Conservation (phyloP, 2,888 invertebrate species). For the Melieria omissa region DNA sequence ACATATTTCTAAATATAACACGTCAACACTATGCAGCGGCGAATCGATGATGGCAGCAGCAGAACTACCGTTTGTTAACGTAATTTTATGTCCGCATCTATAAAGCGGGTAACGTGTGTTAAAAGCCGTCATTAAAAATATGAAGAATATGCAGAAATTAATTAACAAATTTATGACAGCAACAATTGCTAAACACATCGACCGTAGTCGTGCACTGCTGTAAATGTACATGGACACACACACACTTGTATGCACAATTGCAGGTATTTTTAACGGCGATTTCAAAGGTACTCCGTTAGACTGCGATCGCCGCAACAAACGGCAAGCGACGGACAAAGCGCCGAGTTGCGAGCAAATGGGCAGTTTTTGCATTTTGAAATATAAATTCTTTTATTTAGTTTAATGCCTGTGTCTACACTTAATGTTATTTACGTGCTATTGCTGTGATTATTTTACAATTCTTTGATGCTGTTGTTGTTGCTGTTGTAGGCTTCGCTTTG, state of each 20-base stretch:
- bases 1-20: too few relatives aligned
- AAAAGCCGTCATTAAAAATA: conserved; percentile 19
- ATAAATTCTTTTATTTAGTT: conserved; percentile 31
- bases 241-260: neutral
- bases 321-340: neutral
- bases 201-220: neutral
- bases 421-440: conserved; percentile 11
- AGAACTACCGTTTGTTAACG: too few relatives aligned
- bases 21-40: too few relatives aligned
- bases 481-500: neutral
- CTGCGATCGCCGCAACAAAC: neutral
- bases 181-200: neutral
- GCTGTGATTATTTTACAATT: neutral
- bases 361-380: conserved; percentile 11
- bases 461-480: neutral
- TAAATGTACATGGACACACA: neutral
- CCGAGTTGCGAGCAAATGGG: neutral
- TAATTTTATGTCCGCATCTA: neutral
- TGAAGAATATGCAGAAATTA: conserved; percentile 34
- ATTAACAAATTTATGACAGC: conserved; percentile 36
- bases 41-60: too few relatives aligned
- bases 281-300: neutral
- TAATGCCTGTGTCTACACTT: conserved; percentile 35
- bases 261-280: neutral
- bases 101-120: conserved; percentile 10